Conservation (phyloP, 2,797 vertebrate species). For the Falco columbarius region DNA sequence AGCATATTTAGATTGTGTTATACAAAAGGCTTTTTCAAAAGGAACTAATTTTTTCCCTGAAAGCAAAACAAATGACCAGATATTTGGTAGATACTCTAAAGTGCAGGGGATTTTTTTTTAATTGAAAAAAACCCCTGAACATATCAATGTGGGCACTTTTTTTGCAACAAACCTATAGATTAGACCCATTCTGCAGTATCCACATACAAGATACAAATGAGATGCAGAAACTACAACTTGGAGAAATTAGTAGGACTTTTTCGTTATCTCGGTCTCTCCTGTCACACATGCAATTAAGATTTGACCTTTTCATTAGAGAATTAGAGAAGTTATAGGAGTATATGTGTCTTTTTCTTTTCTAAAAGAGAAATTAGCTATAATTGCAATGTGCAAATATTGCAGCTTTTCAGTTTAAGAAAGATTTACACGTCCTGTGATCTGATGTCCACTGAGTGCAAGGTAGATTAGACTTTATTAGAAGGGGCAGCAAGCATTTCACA, state of each 20-base stretch:
- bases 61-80: background rate
- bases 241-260: background rate
- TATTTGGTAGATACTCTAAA: background rate
- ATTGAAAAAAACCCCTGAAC: background rate
- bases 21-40: background rate
- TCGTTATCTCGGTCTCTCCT: background rate
- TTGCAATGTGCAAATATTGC: background rate
- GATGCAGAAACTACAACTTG: background rate
- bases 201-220: background rate
- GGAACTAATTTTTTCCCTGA: background rate
- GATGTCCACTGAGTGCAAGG: background rate
- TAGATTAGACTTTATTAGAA: background rate
- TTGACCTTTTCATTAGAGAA: background rate
- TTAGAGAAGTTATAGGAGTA: background rate
- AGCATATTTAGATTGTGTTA: background rate
- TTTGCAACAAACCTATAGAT: background rate
- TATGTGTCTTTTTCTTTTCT: background rate
- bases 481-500: background rate
- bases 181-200: background rate
- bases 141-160: background rate
- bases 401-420: background rate
- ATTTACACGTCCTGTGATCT: background rate
- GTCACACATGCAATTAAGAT: background rate
- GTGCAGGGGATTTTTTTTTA: background rate
- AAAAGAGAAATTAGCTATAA: background rate